Evolutionary conservation across 1,140 invertebrate species (phyloP), one percentile per base, ranked within the genome.

Genomic region (Heliconius hewitsoni): DNA sequence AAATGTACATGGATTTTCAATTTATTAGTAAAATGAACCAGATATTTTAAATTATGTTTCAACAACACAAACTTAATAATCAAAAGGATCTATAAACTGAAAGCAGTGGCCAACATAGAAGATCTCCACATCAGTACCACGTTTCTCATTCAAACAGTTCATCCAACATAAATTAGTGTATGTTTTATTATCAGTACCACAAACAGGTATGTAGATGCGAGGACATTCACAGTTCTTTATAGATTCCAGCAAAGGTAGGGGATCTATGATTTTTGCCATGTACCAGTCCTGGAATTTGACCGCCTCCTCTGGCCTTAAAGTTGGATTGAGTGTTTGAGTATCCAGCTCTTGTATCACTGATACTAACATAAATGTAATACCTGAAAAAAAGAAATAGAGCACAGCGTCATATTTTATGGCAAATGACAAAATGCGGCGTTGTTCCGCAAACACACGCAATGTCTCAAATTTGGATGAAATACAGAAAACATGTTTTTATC

Each of bases 131-230:
- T 79, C 50, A 18, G 52, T 77, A 0, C 70, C 34, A 9, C 77
- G 81, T 4, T 71, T 60, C 16, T 2, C 60, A n/a, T 85, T 89
- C 18, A 85, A 52, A 23, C 90, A 91, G 46, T 90, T 88, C 86
- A 91, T 83, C 74, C 81, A 85, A 39, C 90, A 91, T 9, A 87
- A 9, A 66, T 88, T 91, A 0, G 79, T 87, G 27, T 89, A 91
- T 0, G 86, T 87, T 3, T 30, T 66, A 11, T 66, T 66, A n/a
- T 66, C 60, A 13, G 60, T 66, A 2, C 60, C 60, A 6, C 60
- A 66, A 66, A 66, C 27, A 18, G 60, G 60, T 66, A 66, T 72
- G 66, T 91, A 89, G 19, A 90, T 79, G n/a, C 89, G 83, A 0
- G 90, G 89, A 57, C 90, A 91, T 0, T 82, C 60, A 30, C 90